A percentile compares a stretch with the other conserved stretches of the same genome.
phyloP scores from a whole-genome alignment of 2,888 invertebrate species.

The Ctenicera cuprea region DNA sequence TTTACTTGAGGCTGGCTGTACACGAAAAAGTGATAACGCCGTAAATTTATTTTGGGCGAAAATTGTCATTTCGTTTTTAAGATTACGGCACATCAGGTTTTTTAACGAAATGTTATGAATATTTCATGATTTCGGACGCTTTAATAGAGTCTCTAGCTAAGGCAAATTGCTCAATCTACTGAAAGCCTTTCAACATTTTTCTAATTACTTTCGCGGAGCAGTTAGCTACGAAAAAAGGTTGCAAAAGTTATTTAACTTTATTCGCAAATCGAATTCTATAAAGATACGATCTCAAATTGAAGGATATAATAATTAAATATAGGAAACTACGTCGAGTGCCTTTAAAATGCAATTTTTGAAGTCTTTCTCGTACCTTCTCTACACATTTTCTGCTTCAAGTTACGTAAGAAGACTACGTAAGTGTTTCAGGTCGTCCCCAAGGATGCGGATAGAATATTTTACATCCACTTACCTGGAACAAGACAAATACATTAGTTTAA shows the following conservation, averaged over 20 bases:
- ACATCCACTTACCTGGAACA: constrained; percentile 61
- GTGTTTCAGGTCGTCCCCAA: constrained; percentile 51
- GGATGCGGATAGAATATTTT: constrained; percentile 56
- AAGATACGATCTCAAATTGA: constrained; percentile 15
- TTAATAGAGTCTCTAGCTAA: too few relatives aligned
- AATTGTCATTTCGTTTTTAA: neutral
- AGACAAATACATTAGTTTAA: constrained; percentile 61
- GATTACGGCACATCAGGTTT: too few relatives aligned
- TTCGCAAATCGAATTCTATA: neutral
- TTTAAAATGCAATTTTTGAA: constrained; percentile 45
- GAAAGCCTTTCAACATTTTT: too few relatives aligned
- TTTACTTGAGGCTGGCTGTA: constrained; percentile 32
- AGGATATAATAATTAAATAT: constrained; percentile 40
- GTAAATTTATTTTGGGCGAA: constrained; percentile 4
- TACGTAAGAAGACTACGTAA: constrained; percentile 54
- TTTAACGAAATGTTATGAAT: too few relatives aligned
- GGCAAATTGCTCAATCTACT: too few relatives aligned
- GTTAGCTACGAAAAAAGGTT: neutral
- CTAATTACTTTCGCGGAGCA: neutral
- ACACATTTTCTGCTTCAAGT: constrained; percentile 41
- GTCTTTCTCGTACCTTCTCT: constrained; percentile 42
- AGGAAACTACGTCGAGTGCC: constrained; percentile 19
- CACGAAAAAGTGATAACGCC: constrained; percentile 8
- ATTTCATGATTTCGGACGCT: too few relatives aligned
- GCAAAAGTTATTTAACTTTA: too few relatives aligned